Evolutionary conservation across 2,113 vertebrate genomes (phyloP).

Genomic region (Odontesthes bonariensis): DNA sequence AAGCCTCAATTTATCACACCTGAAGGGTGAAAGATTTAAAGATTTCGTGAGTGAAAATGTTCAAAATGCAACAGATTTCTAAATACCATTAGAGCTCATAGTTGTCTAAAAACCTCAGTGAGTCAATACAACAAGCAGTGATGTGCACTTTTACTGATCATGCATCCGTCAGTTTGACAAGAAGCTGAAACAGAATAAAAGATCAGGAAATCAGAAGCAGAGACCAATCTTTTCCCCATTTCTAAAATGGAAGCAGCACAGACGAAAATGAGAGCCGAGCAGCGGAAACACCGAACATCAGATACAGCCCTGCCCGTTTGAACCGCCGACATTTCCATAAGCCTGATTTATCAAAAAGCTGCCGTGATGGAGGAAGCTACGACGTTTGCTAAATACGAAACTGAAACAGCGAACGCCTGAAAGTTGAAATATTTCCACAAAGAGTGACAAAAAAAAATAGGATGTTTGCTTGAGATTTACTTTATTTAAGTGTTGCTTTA

Average conservation of each 20-base stretch:
- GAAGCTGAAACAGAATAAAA: conserved; percentile 20
- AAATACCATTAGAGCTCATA: no score
- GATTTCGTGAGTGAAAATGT: background rate
- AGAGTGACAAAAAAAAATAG: no score
- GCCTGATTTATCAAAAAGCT: background rate
- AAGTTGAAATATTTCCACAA: no score
- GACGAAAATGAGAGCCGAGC: conserved; percentile 34
- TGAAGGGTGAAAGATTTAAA: background rate
- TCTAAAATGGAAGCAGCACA: conserved; percentile 33
- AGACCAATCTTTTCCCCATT: conserved; percentile 3
- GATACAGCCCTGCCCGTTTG: conserved; percentile 1
- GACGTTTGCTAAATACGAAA: no score
- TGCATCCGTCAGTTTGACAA: conserved; percentile 9
- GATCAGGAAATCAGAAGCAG: conserved; percentile 24
- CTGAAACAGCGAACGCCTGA: background rate
- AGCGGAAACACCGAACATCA: conserved; percentile 14
- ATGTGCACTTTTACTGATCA: conserved; percentile 19
- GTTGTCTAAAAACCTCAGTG: no score
- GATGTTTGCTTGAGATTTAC: no score
- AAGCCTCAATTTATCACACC: background rate
- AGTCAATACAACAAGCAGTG: no score
- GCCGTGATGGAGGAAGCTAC: background rate
- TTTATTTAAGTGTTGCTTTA: no score
- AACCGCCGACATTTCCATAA: conserved; percentile 1
- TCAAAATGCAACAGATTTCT: no score